Conservation (phyloP, 2,888 invertebrate species). For the Agonum fuliginosum region DNA sequence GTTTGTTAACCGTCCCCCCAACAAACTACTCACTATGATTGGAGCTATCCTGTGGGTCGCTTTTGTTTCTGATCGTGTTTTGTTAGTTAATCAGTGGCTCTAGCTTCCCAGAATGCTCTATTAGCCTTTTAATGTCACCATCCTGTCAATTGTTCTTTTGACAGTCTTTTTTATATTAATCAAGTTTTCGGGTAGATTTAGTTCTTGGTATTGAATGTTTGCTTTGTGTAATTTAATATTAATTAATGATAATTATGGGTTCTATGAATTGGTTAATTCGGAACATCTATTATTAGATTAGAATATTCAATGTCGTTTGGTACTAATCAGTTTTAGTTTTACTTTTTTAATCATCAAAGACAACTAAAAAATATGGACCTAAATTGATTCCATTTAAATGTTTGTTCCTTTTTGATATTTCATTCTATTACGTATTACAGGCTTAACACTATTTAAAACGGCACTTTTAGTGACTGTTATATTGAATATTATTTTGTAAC, state of each 20-base stretch:
- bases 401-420: no score
- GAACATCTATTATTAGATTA: not conserved
- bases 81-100: constrained; percentile 53
- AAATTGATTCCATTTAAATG: no score
- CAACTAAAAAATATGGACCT: no score
- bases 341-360: no score
- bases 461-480: no score
- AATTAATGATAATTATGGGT: constrained; percentile 36
- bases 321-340: no score
- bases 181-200: not conserved
- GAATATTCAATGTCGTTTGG: constrained; percentile 12
- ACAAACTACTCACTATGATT: constrained; percentile 55
- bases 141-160: constrained; percentile 49
- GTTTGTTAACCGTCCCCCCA: no score
- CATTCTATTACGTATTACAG: no score
- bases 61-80: constrained; percentile 56
- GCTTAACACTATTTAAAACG: no score
- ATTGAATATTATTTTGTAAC: no score
- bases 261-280: constrained; percentile 23
- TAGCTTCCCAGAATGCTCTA: constrained; percentile 47
- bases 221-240: constrained; percentile 25
- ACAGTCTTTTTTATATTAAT: constrained; percentile 8
- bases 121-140: constrained; percentile 51
- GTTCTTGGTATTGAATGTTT: constrained; percentile 5
- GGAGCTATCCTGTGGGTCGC: constrained; percentile 59